A percentile compares a stretch with the other conserved stretches of the same genome.
Evolutionary conservation across 2,113 vertebrate species (phyloP).

Genomic region (Carettochelys insculpta): DNA sequence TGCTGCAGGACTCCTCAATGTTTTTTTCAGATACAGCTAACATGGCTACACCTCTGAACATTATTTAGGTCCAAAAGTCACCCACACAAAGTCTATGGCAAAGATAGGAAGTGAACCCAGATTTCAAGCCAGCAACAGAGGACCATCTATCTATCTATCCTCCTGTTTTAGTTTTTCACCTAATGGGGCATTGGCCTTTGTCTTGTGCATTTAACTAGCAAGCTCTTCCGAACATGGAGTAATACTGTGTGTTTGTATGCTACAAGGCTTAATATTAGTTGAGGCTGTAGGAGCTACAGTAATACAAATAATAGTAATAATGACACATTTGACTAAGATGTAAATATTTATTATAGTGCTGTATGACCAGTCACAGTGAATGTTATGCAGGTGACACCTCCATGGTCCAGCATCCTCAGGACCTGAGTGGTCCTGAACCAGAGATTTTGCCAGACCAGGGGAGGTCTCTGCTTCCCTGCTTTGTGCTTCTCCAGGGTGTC

Average conservation of each 20-base stretch:
- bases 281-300: background rate
- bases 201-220: background rate
- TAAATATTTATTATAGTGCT: rapidly evolving
- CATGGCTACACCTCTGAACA: too few relatives aligned
- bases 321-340: background rate
- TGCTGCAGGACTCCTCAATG: too few relatives aligned
- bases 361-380: background rate
- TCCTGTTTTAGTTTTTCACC: background rate
- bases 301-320: constrained; percentile 26
- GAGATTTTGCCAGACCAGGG: too few relatives aligned
- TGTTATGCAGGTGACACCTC: too few relatives aligned
- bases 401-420: too few relatives aligned
- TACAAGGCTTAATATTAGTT: rapidly evolving
- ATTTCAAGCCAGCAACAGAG: background rate
- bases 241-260: background rate
- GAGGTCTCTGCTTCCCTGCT: too few relatives aligned
- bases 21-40: too few relatives aligned
- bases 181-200: background rate
- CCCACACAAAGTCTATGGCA: background rate
- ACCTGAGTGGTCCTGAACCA: too few relatives aligned
- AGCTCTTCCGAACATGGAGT: rapidly evolving
- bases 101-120: background rate
- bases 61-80: background rate
- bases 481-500: too few relatives aligned
- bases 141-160: background rate